Evolutionary conservation across 2,888 invertebrate species (phyloP).

Genomic region (Protophormia terraenovae): DNA sequence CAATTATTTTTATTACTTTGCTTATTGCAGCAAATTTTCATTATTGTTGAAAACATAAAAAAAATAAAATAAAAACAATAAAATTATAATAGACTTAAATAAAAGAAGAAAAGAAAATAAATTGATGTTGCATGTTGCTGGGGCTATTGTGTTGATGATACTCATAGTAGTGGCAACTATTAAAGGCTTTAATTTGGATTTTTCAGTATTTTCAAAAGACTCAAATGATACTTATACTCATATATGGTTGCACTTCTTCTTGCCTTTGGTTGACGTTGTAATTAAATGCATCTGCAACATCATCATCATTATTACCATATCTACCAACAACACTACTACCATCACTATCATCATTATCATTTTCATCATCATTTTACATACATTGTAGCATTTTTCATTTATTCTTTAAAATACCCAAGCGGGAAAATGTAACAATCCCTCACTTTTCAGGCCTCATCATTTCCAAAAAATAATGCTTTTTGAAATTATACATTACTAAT

Average conservation of each 20-base stretch:
- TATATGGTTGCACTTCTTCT: constrained; percentile 7
- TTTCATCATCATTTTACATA: not conserved
- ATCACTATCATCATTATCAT: not conserved
- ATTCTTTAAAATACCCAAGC: constrained; percentile 6
- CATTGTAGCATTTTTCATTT: constrained; percentile 30
- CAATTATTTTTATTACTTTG: constrained; percentile 54
- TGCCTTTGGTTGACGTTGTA: constrained; percentile 45
- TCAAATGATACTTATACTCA: not conserved
- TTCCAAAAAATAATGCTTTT: no score
- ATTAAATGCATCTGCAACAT: constrained; percentile 64
- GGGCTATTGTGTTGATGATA: not conserved
- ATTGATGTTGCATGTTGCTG: constrained; percentile 22
- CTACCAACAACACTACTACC: not conserved
- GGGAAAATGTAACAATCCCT: no score
- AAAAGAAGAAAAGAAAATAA: not conserved
- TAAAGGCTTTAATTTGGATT: constrained; percentile 14
- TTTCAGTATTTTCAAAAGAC: not conserved
- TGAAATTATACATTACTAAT: no score
- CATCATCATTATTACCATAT: not conserved
- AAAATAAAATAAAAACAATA: constrained; percentile 15
- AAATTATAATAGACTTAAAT: constrained; percentile 33
- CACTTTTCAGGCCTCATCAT: no score
- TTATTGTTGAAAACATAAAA: constrained; percentile 12
- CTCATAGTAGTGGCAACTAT: not conserved
- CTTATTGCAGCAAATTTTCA: constrained; percentile 54